These are phyloP conservation scores for Scaptodrosophila lebanonensis DNA, from an alignment of 1,140 invertebrate genomes.

Conservation along the genomic window DNA sequence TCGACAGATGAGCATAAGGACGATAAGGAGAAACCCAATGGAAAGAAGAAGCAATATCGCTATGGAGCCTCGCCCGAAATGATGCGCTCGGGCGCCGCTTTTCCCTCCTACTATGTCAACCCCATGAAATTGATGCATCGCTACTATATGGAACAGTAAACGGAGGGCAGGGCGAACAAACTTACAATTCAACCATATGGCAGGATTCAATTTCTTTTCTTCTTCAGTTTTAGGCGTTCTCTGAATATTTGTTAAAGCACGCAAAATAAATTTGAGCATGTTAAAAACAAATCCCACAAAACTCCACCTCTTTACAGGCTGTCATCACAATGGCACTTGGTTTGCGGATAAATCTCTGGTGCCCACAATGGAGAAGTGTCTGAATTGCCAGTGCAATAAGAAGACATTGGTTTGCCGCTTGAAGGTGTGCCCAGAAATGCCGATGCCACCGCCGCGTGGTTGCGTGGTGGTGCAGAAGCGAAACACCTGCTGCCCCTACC, in stretches of 20 bases:
- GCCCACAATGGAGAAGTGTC: constrained; percentile 84
- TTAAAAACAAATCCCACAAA: neutral
- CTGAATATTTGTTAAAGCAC: no score
- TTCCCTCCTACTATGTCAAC: constrained; percentile 10
- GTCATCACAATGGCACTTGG: constrained; percentile 82
- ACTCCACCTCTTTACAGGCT: constrained; percentile 78
- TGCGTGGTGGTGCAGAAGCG: constrained; percentile 84
- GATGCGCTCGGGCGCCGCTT: constrained; percentile 13
- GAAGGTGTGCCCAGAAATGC: constrained; percentile 85
- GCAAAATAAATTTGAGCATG: no score
- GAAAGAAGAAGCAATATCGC: constrained; percentile 1
- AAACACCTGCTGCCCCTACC: constrained; percentile 85
- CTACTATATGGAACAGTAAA: neutral
- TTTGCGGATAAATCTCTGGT: constrained; percentile 82
- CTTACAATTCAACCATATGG: no score
- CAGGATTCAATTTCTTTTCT: no score
- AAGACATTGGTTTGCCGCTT: constrained; percentile 86
- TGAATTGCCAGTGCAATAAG: constrained; percentile 85
- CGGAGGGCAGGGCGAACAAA: no score
- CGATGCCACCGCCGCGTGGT: constrained; percentile 84
- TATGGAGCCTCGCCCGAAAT: constrained; percentile 22
- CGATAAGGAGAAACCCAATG: no score
- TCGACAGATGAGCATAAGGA: no score
- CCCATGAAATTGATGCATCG: neutral
- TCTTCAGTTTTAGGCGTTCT: no score